phyloP scores from a whole-genome alignment of 2,113 vertebrate species.

The Panthera leo region DNA sequence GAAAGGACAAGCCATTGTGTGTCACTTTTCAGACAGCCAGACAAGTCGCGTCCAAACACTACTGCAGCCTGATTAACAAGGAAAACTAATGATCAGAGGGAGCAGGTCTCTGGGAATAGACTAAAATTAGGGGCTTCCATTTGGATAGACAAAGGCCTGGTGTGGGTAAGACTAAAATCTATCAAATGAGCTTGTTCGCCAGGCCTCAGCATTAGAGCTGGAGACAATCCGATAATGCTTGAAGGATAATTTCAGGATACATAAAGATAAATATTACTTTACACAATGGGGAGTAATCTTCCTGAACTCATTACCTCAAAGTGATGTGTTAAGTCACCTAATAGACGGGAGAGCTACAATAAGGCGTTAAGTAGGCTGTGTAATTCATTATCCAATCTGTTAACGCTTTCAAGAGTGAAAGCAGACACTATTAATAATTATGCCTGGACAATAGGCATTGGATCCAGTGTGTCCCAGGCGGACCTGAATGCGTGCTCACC shows the following conservation, averaged over 20 bases:
- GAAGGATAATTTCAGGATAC: neutral
- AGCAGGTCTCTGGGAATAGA: neutral
- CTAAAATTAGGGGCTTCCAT: conserved; percentile 24
- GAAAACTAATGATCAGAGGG: neutral
- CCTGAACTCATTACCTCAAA: neutral
- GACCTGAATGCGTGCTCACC: neutral
- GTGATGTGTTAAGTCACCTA: neutral
- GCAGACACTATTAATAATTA: neutral
- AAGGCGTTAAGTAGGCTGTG: neutral
- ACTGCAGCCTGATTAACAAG: conserved; percentile 24
- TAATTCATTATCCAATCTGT: neutral
- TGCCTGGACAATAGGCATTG: neutral
- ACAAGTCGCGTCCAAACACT: neutral
- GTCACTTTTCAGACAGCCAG: conserved; percentile 31
- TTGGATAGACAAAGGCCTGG: conserved; percentile 1
- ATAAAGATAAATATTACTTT: conserved; percentile 32
- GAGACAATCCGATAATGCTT: neutral
- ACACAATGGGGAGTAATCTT: neutral
- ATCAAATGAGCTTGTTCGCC: neutral
- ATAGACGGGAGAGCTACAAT: neutral
- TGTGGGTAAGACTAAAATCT: neutral
- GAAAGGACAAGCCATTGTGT: conserved; percentile 20
- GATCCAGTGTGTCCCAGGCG: neutral
- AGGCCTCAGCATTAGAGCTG: neutral
- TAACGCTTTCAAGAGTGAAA: neutral